Percentiles rank a stretch among this genome's conserved stretches.
phyloP scores from a whole-genome alignment of 2,797 vertebrate species.

The Heliangelus exortis region DNA sequence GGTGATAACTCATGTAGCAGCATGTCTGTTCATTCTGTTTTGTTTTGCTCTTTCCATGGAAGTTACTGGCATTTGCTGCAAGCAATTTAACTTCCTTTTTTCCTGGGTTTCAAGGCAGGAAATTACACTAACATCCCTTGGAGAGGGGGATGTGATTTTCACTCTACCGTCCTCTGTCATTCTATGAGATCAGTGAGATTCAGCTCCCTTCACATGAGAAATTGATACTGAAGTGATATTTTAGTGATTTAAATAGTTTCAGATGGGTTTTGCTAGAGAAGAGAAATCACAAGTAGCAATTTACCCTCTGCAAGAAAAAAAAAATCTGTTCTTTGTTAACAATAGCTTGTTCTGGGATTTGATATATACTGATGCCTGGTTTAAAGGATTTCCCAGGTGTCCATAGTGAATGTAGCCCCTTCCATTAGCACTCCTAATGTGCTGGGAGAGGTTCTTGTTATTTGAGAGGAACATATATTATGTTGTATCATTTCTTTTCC shows the following conservation, averaged over 20 bases:
- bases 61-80: background rate
- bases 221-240: background rate
- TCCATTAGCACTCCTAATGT: background rate
- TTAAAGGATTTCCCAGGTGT: slow-evolving; percentile 14
- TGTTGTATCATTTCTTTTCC: background rate
- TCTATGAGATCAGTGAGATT: background rate
- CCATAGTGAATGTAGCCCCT: background rate
- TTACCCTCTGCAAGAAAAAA: background rate
- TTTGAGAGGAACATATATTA: background rate
- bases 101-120: slow-evolving; percentile 5
- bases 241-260: slow-evolving; percentile 26
- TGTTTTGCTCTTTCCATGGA: background rate
- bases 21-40: background rate
- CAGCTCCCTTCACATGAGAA: background rate
- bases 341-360: slow-evolving; percentile 2
- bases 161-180: background rate
- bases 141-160: slow-evolving; percentile 12
- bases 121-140: background rate
- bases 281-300: background rate
- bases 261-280: background rate
- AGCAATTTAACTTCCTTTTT: background rate
- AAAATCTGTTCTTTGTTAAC: slow-evolving; percentile 13
- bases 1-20: background rate
- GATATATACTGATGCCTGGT: background rate
- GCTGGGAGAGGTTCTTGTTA: background rate